Conservation (phyloP, 2,113 vertebrate species). For the Junco hyemalis region DNA sequence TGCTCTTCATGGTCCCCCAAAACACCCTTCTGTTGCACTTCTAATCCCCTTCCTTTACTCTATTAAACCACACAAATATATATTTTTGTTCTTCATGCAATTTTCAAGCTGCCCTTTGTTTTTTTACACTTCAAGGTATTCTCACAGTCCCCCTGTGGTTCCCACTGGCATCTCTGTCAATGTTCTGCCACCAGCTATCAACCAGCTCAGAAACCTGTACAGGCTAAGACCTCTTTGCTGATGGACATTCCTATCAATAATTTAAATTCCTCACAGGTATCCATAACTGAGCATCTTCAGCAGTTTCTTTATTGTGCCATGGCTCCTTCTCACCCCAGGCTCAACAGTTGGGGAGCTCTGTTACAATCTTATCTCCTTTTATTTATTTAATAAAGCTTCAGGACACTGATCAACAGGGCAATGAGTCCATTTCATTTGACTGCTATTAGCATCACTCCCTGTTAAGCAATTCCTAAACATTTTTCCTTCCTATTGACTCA, state of each 20-base stretch:
- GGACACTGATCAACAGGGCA: not conserved
- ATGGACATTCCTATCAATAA: not conserved
- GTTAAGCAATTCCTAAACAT: not conserved
- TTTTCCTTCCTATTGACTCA: not conserved
- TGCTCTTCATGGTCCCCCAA: not conserved
- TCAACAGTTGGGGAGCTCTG: not conserved
- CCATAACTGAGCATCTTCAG: not conserved
- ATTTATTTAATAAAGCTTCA: not conserved
- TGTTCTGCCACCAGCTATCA: not conserved
- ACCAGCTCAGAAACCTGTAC: accelerated
- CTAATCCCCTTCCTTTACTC: not conserved
- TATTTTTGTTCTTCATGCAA: not conserved
- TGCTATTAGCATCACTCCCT: not conserved
- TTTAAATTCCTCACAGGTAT: not conserved
- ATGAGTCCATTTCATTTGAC: not conserved
- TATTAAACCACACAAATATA: not conserved
- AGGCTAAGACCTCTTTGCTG: not conserved
- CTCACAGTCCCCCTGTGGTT: not conserved
- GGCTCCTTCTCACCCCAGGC: not conserved
- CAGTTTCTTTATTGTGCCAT: not conserved
- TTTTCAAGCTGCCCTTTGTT: not conserved
- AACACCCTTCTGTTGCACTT: not conserved
- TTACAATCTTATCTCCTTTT: not conserved
- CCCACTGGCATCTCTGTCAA: not conserved
- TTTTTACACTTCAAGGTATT: not conserved